A percentile compares a stretch with the other conserved stretches of the same genome.
phyloP scores from a whole-genome alignment of 2,113 vertebrate genomes.

The Oenanthe melanoleuca region DNA sequence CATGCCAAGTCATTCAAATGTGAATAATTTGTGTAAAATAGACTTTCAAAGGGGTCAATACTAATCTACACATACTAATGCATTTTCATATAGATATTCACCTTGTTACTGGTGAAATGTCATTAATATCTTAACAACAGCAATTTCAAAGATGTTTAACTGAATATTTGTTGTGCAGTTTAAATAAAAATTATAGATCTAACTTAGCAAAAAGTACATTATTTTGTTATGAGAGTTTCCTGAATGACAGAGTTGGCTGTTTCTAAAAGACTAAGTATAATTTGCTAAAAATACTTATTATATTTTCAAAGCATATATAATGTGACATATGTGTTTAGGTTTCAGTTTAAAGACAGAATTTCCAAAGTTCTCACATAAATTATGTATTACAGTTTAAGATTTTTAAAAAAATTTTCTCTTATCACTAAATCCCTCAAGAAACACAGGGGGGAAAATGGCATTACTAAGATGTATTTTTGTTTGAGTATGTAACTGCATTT shows the following conservation, averaged over 20 bases:
- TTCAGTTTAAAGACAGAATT: neutral
- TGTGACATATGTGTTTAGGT: neutral
- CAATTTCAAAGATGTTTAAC: neutral
- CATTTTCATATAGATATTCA: neutral
- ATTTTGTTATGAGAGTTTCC: neutral
- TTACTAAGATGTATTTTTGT: neutral
- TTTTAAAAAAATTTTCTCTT: neutral
- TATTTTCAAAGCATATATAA: neutral
- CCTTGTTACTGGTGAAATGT: neutral
- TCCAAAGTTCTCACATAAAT: neutral
- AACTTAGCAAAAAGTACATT: neutral
- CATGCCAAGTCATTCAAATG: neutral
- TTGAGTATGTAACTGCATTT: neutral
- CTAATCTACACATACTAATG: neutral
- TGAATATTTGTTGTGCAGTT: neutral
- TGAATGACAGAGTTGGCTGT: neutral
- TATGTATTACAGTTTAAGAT: rapidly evolving
- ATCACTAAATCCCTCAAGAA: rapidly evolving
- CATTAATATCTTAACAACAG: neutral
- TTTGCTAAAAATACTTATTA: neutral
- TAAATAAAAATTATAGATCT: neutral
- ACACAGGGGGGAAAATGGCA: rapidly evolving
- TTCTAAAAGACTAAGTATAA: neutral
- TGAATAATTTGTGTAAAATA: neutral
- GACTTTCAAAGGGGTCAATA: neutral